Percentiles rank a stretch among this genome's conserved stretches.
phyloP scores from a whole-genome alignment of 2,797 vertebrate genomes.

The Chaetophractus vellerosus region DNA sequence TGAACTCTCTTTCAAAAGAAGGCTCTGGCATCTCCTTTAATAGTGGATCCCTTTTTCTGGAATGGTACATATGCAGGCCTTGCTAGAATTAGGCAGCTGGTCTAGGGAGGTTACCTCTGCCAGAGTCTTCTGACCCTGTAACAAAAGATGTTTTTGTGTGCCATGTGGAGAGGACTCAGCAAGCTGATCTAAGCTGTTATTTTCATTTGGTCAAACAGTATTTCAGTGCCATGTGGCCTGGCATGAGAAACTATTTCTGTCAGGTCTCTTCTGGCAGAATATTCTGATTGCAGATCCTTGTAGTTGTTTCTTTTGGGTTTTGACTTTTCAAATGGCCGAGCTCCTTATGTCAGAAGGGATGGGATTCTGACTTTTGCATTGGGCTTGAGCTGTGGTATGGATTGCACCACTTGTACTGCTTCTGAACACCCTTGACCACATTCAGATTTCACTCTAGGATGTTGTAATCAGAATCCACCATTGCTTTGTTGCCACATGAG shows the following conservation, averaged over 20 bases:
- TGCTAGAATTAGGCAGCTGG: conserved; percentile 72
- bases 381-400: not conserved
- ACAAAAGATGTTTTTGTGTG: conserved; percentile 71
- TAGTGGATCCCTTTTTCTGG: conserved; percentile 73
- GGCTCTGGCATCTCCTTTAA: conserved; percentile 69
- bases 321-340: conserved; percentile 37
- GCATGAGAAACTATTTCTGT: conserved; percentile 46
- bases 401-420: not conserved
- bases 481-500: conserved; percentile 55
- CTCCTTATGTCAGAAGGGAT: not conserved
- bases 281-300: not conserved
- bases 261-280: conserved; percentile 43
- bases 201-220: conserved; percentile 69
- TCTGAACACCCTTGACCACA: not conserved
- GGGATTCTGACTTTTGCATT: not conserved
- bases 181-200: conserved; percentile 59
- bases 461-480: not conserved
- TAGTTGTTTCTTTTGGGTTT: conserved; percentile 43
- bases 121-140: conserved; percentile 65
- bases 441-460: conserved; percentile 36
- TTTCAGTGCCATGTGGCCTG: conserved; percentile 61
- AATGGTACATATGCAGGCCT: conserved; percentile 63
- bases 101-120: conserved; percentile 69
- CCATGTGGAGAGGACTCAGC: conserved; percentile 27
- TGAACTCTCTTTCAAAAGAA: conserved; percentile 65